phyloP scores from a whole-genome alignment of 2,888 invertebrate species.

The Brachypalpus laphriformis region DNA sequence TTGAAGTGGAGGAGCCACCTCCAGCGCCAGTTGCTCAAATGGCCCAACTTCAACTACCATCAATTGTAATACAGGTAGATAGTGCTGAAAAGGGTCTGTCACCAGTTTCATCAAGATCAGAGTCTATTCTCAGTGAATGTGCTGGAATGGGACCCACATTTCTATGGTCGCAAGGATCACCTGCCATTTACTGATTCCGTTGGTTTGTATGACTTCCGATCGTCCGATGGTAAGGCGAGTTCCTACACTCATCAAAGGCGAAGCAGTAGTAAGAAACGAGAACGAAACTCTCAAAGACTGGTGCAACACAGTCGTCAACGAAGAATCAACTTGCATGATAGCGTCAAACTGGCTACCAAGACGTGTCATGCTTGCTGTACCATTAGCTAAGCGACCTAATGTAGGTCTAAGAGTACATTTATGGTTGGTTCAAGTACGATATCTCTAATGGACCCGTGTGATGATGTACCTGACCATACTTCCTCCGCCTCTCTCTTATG shows the following conservation, averaged over 20 bases:
- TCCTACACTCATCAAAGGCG: conserved; percentile 85
- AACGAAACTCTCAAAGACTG: conserved; percentile 84
- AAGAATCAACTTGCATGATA: conserved; percentile 84
- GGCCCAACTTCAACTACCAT: conserved; percentile 85
- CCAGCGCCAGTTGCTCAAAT: conserved; percentile 77
- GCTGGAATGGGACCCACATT: conserved; percentile 87
- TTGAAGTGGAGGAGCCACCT: conserved; percentile 77
- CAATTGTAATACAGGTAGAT: conserved; percentile 85
- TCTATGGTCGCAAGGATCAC: conserved; percentile 87
- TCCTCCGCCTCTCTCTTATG: too few relatives aligned
- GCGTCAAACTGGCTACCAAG: too few relatives aligned
- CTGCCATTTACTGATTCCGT: conserved; percentile 91
- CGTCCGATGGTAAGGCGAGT: conserved; percentile 86
- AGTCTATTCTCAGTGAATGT: conserved; percentile 90
- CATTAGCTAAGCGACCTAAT: too few relatives aligned
- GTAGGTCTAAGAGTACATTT: too few relatives aligned
- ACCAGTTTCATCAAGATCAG: conserved; percentile 91
- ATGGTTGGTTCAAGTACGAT: too few relatives aligned
- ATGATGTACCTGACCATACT: too few relatives aligned
- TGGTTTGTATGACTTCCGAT: conserved; percentile 91
- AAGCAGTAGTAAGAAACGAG: conserved; percentile 86
- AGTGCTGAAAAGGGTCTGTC: conserved; percentile 86
- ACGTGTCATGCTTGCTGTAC: too few relatives aligned
- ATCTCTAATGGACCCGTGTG: too few relatives aligned
- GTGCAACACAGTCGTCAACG: conserved; percentile 77